These are phyloP conservation scores for Dermatophagoides farinae DNA, from an alignment of 1,140 invertebrate genomes.

Conservation along the genomic window DNA sequence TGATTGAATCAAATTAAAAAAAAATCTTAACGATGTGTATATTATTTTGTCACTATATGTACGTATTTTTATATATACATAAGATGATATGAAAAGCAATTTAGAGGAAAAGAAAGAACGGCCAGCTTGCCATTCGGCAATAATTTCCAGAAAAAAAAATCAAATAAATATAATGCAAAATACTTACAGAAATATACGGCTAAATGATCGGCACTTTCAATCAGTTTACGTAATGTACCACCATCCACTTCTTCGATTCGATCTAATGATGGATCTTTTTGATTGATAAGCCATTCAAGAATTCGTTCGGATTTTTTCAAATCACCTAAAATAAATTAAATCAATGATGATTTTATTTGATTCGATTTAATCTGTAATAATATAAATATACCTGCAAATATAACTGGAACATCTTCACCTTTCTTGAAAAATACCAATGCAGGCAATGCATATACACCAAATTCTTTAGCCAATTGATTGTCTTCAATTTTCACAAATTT, in stretches of 20 bases:
- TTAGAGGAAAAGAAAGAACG: too few relatives aligned
- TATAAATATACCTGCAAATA: conserved; percentile 54
- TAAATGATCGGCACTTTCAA: conserved; percentile 18
- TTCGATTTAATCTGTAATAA: background rate
- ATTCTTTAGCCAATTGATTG: conserved; percentile 59
- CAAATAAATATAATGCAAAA: background rate
- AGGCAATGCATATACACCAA: conserved; percentile 25
- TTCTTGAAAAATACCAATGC: conserved; percentile 33
- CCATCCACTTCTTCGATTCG: conserved; percentile 27
- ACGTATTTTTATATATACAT: too few relatives aligned
- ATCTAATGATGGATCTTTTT: conserved; percentile 27
- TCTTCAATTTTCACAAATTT: conserved; percentile 83
- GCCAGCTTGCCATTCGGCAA: too few relatives aligned
- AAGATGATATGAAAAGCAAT: too few relatives aligned
- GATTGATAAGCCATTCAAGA: conserved; percentile 23
- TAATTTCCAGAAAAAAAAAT: too few relatives aligned
- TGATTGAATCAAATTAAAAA: too few relatives aligned
- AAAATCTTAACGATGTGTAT: too few relatives aligned
- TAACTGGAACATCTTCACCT: conserved; percentile 48
- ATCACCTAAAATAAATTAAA: conserved; percentile 18
- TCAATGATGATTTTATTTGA: background rate
- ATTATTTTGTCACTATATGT: too few relatives aligned
- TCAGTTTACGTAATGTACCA: conserved; percentile 19
- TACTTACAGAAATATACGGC: conserved; percentile 21
- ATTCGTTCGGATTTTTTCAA: conserved; percentile 22